Base-by-base conservation (phyloP, 2,797 vertebrate genomes). In the Loris lydekkerianus region DNA sequence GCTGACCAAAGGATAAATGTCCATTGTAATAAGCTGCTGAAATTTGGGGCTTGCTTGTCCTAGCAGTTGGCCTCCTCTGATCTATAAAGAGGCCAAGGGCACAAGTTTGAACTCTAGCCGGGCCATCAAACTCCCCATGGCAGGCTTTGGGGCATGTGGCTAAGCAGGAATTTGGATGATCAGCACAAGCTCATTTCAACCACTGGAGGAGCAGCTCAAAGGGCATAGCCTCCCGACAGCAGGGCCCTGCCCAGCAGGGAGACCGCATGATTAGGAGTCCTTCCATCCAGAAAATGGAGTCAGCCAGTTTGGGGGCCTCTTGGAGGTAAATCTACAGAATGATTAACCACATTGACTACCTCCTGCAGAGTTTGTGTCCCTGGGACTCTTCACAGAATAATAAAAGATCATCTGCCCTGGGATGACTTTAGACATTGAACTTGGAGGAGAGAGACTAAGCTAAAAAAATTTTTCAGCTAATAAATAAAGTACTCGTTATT, bases 281-380 rank as follows among this genome's bases (percentile, higher is more conserved):
- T 90, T 84, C 93, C 87, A 61, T 43, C 65, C 40, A 89, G 63
- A 93, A 75, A 95, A 93, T n/a, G 20, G 88, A 95, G 61, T 83
- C 86, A 84, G 85, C 49, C 43, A n/a, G 70, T 93, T 65, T 80
- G 1, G 0, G 31, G 84, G 76, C 40, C 70, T 86, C 81, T 18
- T 25, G 70, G 31, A 89, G 89, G 90, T 76, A 89, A 95, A 73
- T 84, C 56, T 92, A 77, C 49, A 86, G 92, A 95, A 95, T 97
- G 96, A 95, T 97, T 97, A 95, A 96, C 94, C 61, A 81, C 89
- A 90, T 0, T 87, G 86, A 87, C 80, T 37, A 82, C 72, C 73
- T 94, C 81, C 67, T 90, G 61, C 61, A 60, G 83, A 91, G 67
- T 82, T 63, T 70, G 43, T 56, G 8, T 65, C 69, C 43, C 86